Percentiles rank a stretch among this genome's conserved stretches.
These are phyloP conservation scores for Himalopsyche anomala DNA, from an alignment of 2,888 invertebrate genomes.

Conservation along the genomic window DNA sequence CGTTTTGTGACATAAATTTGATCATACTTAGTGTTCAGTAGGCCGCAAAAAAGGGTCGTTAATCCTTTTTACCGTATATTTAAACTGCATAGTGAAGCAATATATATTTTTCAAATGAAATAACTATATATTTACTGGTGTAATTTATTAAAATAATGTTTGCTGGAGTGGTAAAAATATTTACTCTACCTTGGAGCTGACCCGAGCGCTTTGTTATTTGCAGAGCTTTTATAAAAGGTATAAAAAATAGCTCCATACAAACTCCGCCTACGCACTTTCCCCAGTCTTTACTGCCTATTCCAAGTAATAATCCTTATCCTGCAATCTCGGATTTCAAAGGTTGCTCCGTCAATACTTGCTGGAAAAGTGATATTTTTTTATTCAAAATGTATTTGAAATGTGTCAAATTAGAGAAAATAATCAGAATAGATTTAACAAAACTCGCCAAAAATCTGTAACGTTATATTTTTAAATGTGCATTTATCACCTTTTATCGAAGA, in stretches of 20 bases:
- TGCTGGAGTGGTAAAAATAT: conserved; percentile 12
- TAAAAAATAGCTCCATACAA: conserved; percentile 13
- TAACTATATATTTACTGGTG: not conserved
- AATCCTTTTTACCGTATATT: not conserved
- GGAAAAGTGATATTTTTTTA: not conserved
- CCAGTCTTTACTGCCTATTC: not conserved
- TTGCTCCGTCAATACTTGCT: not conserved
- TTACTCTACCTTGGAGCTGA: conserved; percentile 3
- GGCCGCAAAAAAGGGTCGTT: not conserved
- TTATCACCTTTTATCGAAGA: too few relatives aligned
- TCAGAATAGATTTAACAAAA: too few relatives aligned
- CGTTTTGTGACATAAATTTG: not conserved
- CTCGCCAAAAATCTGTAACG: too few relatives aligned
- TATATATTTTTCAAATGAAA: conserved; percentile 6
- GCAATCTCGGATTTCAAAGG: not conserved
- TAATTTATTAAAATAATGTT: conserved; percentile 30
- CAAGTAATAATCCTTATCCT: conserved; percentile 20
- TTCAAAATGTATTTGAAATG: too few relatives aligned
- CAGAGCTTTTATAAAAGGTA: not conserved
- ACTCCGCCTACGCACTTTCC: conserved; percentile 26
- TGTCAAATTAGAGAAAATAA: too few relatives aligned
- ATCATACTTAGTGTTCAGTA: not conserved
- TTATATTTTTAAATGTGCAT: too few relatives aligned
- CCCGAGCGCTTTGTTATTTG: conserved; percentile 25
- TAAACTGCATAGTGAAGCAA: not conserved